These are phyloP conservation scores for Ceratoteleas bidentatus DNA, from an alignment of 1,140 invertebrate species.

Conservation along the genomic window DNA sequence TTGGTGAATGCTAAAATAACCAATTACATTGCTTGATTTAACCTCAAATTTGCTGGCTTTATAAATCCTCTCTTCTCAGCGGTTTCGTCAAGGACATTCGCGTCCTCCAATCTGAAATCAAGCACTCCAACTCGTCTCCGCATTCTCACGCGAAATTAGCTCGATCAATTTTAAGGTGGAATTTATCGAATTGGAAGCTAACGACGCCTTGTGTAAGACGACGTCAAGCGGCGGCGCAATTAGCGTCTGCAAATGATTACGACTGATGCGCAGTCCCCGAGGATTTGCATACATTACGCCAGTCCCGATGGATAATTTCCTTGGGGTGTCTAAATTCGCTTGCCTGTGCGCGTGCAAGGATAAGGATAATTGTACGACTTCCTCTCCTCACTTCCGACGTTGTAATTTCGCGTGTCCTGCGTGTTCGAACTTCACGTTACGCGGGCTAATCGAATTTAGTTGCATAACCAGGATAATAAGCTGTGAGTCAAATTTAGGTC, in stretches of 20 bases:
- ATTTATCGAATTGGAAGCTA: neutral
- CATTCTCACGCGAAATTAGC: neutral
- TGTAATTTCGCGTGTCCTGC: slow-evolving; percentile 15
- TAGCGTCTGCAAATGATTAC: slow-evolving; percentile 1
- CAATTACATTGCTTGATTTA: too few relatives aligned
- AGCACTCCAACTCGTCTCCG: too few relatives aligned
- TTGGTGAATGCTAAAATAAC: too few relatives aligned
- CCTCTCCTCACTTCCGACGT: slow-evolving; percentile 14
- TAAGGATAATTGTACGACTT: slow-evolving; percentile 22
- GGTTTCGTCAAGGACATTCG: too few relatives aligned
- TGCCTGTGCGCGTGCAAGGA: neutral
- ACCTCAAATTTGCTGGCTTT: too few relatives aligned
- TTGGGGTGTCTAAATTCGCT: slow-evolving; percentile 4
- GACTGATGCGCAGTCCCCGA: slow-evolving; percentile 1
- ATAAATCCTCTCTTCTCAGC: too few relatives aligned
- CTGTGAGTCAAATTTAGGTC: too few relatives aligned
- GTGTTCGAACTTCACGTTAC: slow-evolving; percentile 11
- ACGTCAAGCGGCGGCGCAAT: neutral
- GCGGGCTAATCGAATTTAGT: slow-evolving; percentile 9
- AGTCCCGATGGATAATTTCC: slow-evolving; percentile 2
- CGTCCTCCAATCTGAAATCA: too few relatives aligned
- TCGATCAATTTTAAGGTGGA: neutral
- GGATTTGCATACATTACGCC: slow-evolving; percentile 4
- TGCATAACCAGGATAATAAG: too few relatives aligned
- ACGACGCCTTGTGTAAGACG: slow-evolving; percentile 2